A percentile compares a stretch with the other conserved stretches of the same genome.
Conservation (phyloP, 2,888 invertebrate genomes). For the Phania funesta region DNA sequence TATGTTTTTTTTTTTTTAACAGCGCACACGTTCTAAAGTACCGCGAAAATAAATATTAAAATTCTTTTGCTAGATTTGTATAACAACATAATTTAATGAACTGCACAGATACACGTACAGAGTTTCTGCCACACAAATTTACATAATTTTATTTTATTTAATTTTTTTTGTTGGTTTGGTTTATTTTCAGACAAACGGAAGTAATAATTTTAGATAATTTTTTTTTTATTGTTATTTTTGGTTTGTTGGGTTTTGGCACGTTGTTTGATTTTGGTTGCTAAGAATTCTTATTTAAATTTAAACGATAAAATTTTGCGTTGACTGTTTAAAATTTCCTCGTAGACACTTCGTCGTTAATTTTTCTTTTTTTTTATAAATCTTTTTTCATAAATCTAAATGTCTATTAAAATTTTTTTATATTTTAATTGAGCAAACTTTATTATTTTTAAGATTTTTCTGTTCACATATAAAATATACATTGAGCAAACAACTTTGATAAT, state of each 20-base stretch:
- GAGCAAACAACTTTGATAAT: conserved; percentile 7
- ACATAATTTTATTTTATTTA: conserved; percentile 40
- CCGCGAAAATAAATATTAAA: conserved; percentile 26
- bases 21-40: conserved; percentile 50
- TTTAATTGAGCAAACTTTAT: neutral
- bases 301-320: conserved; percentile 42
- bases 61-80: conserved; percentile 51
- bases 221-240: neutral
- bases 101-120: neutral
- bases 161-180: neutral
- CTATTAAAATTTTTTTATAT: conserved; percentile 15
- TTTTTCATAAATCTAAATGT: conserved; percentile 43
- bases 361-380: neutral
- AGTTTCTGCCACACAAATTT: conserved; percentile 21
- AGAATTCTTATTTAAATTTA: conserved; percentile 7
- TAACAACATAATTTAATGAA: conserved; percentile 61
- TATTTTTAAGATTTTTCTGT: neutral
- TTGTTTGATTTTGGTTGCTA: neutral
- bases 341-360: conserved; percentile 19
- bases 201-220: conserved; percentile 46
- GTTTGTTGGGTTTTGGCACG: conserved; percentile 35
- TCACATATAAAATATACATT: conserved; percentile 13
- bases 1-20: conserved; percentile 12
- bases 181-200: conserved; percentile 52
- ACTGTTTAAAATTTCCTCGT: neutral